Conservation (phyloP, 2,888 invertebrate genomes). For the Trichopoda pennipes region DNA sequence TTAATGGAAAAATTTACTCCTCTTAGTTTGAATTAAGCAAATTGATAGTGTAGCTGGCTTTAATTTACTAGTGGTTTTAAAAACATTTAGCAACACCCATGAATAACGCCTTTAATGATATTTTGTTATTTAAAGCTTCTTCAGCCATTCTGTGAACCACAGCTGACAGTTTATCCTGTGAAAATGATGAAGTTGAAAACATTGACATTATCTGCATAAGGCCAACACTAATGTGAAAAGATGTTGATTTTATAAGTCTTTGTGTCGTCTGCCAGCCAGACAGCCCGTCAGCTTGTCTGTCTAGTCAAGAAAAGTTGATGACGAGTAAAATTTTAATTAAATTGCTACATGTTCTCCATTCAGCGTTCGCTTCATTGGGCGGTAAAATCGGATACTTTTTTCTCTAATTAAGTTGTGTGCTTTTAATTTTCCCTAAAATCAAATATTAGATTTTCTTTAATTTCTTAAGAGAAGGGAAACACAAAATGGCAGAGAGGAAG, state of each 20-base stretch:
- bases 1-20: too few species aligned
- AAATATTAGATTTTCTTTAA: slow-evolving; percentile 21
- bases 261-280: too few species aligned
- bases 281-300: background rate
- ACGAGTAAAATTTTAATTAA: slow-evolving; percentile 63
- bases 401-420: slow-evolving; percentile 62
- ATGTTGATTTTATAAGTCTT: background rate
- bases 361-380: slow-evolving; percentile 43
- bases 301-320: slow-evolving; percentile 6
- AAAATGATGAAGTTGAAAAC: slow-evolving; percentile 29
- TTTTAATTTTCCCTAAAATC: slow-evolving; percentile 30
- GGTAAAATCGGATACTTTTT: slow-evolving; percentile 33
- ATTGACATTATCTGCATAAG: slow-evolving; percentile 9
- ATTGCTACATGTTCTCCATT: slow-evolving; percentile 47
- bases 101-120: slow-evolving; percentile 39
- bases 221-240: slow-evolving; percentile 4
- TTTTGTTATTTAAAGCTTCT: background rate
- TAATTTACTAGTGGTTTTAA: slow-evolving; percentile 4
- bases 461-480: background rate
- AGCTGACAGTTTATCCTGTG: slow-evolving; percentile 7
- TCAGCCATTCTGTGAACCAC: background rate
- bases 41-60: background rate
- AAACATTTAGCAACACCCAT: slow-evolving; percentile 45
- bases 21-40: background rate
- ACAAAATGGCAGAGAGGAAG: too few species aligned